These are phyloP conservation scores for Hemistola chrysoprasaria DNA, from an alignment of 2,888 invertebrate species.

Conservation along the genomic window DNA sequence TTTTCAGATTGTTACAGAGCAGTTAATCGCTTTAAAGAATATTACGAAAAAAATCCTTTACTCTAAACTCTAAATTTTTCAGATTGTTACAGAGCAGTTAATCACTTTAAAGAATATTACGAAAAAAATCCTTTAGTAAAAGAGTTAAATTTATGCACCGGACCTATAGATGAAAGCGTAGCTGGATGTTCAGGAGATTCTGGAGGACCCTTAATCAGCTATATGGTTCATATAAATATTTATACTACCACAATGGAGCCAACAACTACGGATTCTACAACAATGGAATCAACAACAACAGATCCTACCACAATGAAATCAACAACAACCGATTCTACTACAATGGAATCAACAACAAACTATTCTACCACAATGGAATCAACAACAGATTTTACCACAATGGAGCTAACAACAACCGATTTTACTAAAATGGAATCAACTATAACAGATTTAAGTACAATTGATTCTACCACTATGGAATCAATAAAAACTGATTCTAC, in stretches of 20 bases:
- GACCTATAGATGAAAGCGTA: slow-evolving; percentile 69
- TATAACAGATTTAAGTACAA: neutral
- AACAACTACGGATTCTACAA: slow-evolving; percentile 29
- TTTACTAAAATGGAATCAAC: neutral
- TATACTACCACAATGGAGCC: too few relatives aligned
- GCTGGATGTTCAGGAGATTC: slow-evolving; percentile 82
- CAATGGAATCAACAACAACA: slow-evolving; percentile 3
- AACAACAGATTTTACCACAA: too few relatives aligned
- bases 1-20: slow-evolving; percentile 68
- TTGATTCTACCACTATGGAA: too few relatives aligned
- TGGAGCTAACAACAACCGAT: too few relatives aligned
- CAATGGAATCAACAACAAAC: too few relatives aligned
- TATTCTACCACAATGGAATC: too few relatives aligned
- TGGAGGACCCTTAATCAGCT: slow-evolving; percentile 76
- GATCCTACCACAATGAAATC: neutral
- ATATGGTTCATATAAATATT: too few relatives aligned
- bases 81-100: slow-evolving; percentile 69
- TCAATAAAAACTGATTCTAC: too few relatives aligned
- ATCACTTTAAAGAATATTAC: slow-evolving; percentile 48
- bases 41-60: slow-evolving; percentile 51
- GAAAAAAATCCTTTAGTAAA: slow-evolving; percentile 66
- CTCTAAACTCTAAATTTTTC: slow-evolving; percentile 23
- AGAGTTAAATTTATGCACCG: slow-evolving; percentile 77
- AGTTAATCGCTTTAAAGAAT: slow-evolving; percentile 53
- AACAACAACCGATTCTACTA: too few relatives aligned